Percentiles rank a stretch among this genome's conserved stretches.
phyloP scores from a whole-genome alignment of 1,140 invertebrate genomes.

The Macrocentrus cingulum region DNA sequence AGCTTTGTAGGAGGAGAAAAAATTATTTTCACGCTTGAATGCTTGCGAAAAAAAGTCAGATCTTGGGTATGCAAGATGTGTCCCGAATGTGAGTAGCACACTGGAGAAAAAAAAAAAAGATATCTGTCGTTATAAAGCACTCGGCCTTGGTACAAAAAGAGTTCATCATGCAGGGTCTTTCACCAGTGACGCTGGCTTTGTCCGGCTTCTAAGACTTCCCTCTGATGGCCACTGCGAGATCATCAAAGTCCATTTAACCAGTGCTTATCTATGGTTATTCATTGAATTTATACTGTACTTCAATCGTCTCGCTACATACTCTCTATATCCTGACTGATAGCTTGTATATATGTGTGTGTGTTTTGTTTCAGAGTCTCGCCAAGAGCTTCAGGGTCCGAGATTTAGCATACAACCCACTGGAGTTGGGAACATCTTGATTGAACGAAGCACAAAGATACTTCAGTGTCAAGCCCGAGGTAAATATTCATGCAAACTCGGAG shows the following conservation, averaged over 20 bases:
- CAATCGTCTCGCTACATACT: too few relatives aligned
- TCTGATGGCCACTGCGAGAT: constrained; percentile 2
- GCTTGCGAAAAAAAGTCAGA: too few relatives aligned
- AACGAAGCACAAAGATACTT: constrained; percentile 85
- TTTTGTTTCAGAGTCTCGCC: constrained; percentile 64
- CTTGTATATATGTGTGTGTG: too few relatives aligned
- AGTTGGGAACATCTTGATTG: constrained; percentile 79
- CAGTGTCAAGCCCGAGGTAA: constrained; percentile 86
- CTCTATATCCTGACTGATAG: too few relatives aligned
- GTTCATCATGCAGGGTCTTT: constrained; percentile 15
- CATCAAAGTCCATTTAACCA: neutral
- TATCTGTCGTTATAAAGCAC: too few relatives aligned
- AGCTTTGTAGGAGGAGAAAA: too few relatives aligned
- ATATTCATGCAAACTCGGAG: constrained; percentile 38
- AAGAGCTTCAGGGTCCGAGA: constrained; percentile 80
- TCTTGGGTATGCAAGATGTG: too few relatives aligned
- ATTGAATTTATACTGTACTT: neutral
- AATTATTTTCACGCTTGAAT: too few relatives aligned
- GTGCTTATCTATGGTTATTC: neutral
- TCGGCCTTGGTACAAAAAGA: too few relatives aligned
- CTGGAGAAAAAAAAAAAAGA: too few relatives aligned
- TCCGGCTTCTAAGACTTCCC: constrained; percentile 11
- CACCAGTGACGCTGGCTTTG: constrained; percentile 17
- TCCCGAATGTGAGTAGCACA: too few relatives aligned
- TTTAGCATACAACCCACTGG: constrained; percentile 82